These are phyloP conservation scores for Onchidella celtica DNA, from an alignment of 2,888 invertebrate genomes.

Conservation along the genomic window DNA sequence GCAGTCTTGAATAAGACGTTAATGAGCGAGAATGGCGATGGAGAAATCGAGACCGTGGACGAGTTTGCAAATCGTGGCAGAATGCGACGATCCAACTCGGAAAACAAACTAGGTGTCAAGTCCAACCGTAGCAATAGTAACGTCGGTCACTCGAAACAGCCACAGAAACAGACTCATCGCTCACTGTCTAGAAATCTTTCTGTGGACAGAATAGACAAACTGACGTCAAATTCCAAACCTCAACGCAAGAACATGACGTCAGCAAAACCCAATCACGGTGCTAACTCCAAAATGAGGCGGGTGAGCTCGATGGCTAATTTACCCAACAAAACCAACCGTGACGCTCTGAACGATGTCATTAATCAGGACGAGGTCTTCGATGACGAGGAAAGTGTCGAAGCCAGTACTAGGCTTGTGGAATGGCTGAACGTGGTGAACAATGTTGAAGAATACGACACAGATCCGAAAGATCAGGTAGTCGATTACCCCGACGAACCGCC, in stretches of 20 bases:
- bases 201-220: constrained; percentile 32
- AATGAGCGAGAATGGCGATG: not conserved
- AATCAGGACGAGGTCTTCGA: constrained; percentile 3
- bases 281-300: constrained; percentile 17
- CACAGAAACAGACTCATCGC: not conserved
- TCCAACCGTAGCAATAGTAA: not conserved
- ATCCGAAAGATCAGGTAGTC: constrained; percentile 56
- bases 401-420: constrained; percentile 48
- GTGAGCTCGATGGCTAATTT: constrained; percentile 45
- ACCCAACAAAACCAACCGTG: constrained; percentile 7
- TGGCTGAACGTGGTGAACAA: constrained; percentile 57
- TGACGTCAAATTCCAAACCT: constrained; percentile 2
- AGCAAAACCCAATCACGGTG: not conserved
- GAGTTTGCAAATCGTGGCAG: not conserved
- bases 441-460: constrained; percentile 52
- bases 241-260: not conserved
- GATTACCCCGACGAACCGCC: constrained; percentile 61
- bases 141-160: not conserved
- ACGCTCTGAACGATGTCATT: not conserved
- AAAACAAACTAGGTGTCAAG: constrained; percentile 47
- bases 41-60: not conserved
- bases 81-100: constrained; percentile 49
- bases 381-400: constrained; percentile 45
- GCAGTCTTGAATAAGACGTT: not conserved
- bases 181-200: constrained; percentile 40